A percentile compares a stretch with the other conserved stretches of the same genome.
Evolutionary conservation across 2,888 invertebrate genomes (phyloP).

Genomic region (Tenodera sinensis): DNA sequence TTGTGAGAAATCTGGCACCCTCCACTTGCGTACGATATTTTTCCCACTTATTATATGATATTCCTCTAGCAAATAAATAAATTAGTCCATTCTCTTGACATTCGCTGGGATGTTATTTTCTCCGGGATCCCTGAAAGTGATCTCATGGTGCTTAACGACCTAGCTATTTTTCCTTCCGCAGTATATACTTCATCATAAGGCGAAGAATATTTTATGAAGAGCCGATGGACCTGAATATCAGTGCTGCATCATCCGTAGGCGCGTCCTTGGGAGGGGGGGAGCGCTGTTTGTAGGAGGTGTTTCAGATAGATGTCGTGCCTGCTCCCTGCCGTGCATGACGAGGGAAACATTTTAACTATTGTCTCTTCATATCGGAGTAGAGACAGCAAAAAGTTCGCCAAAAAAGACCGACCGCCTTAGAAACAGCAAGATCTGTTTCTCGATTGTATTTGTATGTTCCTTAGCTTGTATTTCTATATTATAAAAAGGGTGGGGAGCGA

Average conservation of each 20-base stretch:
- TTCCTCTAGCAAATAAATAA: no score
- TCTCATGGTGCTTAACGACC: no score
- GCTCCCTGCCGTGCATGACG: slow-evolving; percentile 8
- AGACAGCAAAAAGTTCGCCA: neutral
- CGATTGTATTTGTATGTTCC: slow-evolving; percentile 10
- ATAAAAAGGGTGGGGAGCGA: neutral
- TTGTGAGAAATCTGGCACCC: no score
- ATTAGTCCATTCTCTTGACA: no score
- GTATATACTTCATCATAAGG: neutral
- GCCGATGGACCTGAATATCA: neutral
- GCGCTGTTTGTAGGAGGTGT: slow-evolving; percentile 6
- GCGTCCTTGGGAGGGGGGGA: neutral
- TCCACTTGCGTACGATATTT: no score
- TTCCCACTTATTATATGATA: no score
- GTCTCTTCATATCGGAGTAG: slow-evolving; percentile 4
- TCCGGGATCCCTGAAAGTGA: no score
- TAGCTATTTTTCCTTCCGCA: neutral
- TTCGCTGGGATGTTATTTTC: no score
- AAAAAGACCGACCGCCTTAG: neutral
- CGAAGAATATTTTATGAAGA: neutral
- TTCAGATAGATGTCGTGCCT: neutral
- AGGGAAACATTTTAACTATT: slow-evolving; percentile 13
- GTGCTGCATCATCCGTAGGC: neutral
- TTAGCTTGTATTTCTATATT: slow-evolving; percentile 5
- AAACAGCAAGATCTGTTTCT: slow-evolving; percentile 15